Percentiles rank a stretch among this genome's conserved stretches.
Conservation (phyloP, 1,140 invertebrate genomes). For the Nylanderia fulva region DNA sequence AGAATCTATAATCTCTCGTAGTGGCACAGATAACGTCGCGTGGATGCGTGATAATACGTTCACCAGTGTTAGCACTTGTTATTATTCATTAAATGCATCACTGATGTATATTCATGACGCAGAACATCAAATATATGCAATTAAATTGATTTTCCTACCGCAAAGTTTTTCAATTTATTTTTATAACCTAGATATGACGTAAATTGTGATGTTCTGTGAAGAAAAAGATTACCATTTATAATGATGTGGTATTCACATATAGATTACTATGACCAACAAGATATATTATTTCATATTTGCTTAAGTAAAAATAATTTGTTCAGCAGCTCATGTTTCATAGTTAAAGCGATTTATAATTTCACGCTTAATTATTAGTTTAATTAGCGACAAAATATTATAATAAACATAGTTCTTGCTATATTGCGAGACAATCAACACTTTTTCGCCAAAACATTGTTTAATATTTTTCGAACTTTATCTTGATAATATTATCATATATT, state of each 20-base stretch:
- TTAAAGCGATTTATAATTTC: not conserved
- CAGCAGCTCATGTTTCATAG: not conserved
- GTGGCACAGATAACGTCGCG: constrained; percentile 15
- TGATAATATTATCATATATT: not conserved
- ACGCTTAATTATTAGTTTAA: not conserved
- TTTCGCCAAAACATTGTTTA: not conserved
- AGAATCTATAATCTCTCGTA: not conserved
- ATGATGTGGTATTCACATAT: not conserved
- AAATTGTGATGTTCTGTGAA: not conserved
- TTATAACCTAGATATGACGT: constrained; percentile 2
- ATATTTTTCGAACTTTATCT: not conserved
- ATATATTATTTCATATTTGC: constrained; percentile 14
- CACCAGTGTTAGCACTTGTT: not conserved
- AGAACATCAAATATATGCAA: not conserved
- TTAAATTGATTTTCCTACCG: not conserved
- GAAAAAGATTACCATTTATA: constrained; percentile 5
- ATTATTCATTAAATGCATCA: constrained; percentile 4
- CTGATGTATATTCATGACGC: not conserved
- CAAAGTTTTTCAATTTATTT: constrained; percentile 26
- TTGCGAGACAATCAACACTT: not conserved
- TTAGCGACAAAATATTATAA: not conserved
- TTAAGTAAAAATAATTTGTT: constrained; percentile 9
- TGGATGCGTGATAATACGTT: constrained; percentile 7
- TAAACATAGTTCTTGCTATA: not conserved
- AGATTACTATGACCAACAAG: not conserved